phyloP scores from a whole-genome alignment of 2,113 vertebrate genomes.

The Prolemur simus region DNA sequence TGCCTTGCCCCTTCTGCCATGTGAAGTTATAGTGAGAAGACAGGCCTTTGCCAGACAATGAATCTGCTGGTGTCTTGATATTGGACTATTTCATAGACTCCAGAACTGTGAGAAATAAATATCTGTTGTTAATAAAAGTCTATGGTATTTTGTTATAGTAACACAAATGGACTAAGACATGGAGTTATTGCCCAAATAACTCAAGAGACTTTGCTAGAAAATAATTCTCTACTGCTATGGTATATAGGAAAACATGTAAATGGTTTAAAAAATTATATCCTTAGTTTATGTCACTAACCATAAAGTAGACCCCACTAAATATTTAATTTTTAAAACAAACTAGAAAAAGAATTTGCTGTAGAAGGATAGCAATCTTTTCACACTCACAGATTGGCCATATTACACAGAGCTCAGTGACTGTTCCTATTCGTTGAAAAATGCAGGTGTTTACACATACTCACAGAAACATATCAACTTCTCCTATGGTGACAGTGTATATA shows the following conservation, averaged over 20 bases:
- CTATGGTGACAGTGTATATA: background rate
- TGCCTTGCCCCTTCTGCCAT: background rate
- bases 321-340: background rate
- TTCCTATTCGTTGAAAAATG: background rate
- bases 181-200: background rate
- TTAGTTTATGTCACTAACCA: background rate
- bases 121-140: background rate
- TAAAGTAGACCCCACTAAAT: background rate
- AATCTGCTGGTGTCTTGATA: background rate
- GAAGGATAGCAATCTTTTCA: background rate
- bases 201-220: background rate
- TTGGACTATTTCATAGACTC: background rate
- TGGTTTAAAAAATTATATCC: background rate
- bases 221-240: background rate
- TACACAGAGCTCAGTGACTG: background rate
- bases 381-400: background rate
- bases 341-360: background rate
- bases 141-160: background rate
- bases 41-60: background rate
- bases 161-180: background rate
- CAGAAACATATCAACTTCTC: background rate
- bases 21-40: background rate
- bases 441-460: background rate
- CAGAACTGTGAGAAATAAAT: background rate
- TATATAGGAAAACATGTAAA: background rate